A percentile compares a stretch with the other conserved stretches of the same genome.
Conservation (phyloP, 1,140 invertebrate species). For the Spodoptera frugiperda region DNA sequence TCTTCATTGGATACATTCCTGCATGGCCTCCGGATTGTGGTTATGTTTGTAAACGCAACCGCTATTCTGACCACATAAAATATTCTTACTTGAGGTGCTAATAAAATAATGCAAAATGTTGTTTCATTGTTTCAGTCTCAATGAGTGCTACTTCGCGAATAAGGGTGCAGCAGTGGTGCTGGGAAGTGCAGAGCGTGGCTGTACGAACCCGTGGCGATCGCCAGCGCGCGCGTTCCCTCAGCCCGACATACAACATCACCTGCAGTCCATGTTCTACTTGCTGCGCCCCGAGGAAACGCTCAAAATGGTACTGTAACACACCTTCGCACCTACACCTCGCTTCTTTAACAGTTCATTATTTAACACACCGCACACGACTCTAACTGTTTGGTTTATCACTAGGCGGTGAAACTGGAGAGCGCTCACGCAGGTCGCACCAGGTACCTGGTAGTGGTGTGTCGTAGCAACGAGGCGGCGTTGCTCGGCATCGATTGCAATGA, state of each 20-base stretch:
- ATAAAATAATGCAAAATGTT: neutral
- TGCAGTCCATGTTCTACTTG: constrained; percentile 98
- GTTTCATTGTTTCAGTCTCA: constrained; percentile 90
- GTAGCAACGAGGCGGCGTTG: constrained; percentile 95
- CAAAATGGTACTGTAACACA: constrained; percentile 92
- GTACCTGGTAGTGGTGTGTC: constrained; percentile 97
- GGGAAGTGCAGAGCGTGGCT: constrained; percentile 87
- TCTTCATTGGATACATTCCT: no score
- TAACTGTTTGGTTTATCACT: constrained; percentile 51
- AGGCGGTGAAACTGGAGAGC: constrained; percentile 98
- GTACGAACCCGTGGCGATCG: constrained; percentile 80
- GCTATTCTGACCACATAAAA: no score
- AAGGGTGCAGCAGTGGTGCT: constrained; percentile 97
- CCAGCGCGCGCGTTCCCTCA: constrained; percentile 83
- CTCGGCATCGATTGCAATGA: constrained; percentile 97
- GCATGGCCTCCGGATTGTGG: no score
- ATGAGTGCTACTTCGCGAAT: constrained; percentile 98
- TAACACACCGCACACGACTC: no score
- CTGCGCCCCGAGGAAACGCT: constrained; percentile 96
- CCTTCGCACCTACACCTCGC: neutral
- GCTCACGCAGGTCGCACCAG: constrained; percentile 93
- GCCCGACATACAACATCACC: constrained; percentile 96
- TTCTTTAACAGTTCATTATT: neutral
- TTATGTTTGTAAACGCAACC: no score
- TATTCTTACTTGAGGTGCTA: neutral